Conservation (phyloP, 2,797 vertebrate species). For the Hemibagrus guttatus region DNA sequence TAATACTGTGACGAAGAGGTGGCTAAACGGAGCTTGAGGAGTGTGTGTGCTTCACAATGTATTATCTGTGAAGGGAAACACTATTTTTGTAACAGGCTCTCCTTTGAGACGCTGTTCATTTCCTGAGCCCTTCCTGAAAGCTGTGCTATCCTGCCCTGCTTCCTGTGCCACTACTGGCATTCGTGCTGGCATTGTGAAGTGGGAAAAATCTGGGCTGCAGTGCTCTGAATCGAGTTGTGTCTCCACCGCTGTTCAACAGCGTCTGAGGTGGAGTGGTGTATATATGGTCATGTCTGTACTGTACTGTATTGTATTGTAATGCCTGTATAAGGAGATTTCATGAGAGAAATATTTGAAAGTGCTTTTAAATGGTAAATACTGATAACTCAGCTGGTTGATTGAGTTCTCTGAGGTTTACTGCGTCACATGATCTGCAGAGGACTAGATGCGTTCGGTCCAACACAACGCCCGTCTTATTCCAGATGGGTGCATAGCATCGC, state of each 20-base stretch:
- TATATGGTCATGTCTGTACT: background rate
- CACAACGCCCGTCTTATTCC: background rate
- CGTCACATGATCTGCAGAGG: background rate
- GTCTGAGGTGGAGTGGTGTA: background rate
- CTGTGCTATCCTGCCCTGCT: slow-evolving; percentile 49
- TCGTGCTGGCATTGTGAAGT: slow-evolving; percentile 16
- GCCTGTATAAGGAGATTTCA: slow-evolving; percentile 13
- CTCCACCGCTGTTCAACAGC: background rate
- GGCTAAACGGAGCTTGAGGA: background rate
- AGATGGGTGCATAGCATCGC: background rate
- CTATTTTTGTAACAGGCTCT: slow-evolving; percentile 61
- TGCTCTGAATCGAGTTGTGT: slow-evolving; percentile 10
- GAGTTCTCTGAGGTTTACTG: background rate
- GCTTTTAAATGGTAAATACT: background rate
- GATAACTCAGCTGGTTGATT: background rate
- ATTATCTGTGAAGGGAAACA: slow-evolving; percentile 55
- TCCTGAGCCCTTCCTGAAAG: slow-evolving; percentile 64
- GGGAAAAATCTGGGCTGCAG: slow-evolving; percentile 14
- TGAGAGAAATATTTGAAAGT: background rate
- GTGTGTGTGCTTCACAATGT: slow-evolving; percentile 9
- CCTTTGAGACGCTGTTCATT: slow-evolving; percentile 58
- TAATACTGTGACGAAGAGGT: background rate
- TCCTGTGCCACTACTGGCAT: slow-evolving; percentile 45
- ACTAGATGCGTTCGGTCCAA: background rate
- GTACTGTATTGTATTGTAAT: background rate